Evolutionary conservation across 2,113 vertebrate genomes (phyloP).

Genomic region (Jacana jacana): DNA sequence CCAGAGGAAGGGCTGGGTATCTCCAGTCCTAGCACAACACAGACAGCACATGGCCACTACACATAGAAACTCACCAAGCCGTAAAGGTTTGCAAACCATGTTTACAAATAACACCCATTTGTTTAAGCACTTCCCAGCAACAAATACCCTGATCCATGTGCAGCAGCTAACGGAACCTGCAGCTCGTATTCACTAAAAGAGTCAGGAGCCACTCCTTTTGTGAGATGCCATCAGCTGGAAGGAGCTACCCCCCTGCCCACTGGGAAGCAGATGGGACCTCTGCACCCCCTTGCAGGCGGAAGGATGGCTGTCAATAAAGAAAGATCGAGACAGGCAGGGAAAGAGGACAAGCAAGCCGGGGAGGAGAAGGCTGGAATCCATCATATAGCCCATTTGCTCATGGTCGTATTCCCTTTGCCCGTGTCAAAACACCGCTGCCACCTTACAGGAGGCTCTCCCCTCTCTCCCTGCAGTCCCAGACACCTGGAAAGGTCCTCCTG

Average conservation of each 20-base stretch:
- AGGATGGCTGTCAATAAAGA: neutral
- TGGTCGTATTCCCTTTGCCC: neutral
- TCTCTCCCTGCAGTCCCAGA: neutral
- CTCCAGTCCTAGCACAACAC: neutral
- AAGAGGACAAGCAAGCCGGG: neutral
- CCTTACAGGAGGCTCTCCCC: neutral
- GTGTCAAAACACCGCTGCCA: neutral
- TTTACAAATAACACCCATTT: neutral
- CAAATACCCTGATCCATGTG: neutral
- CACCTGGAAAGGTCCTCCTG: neutral
- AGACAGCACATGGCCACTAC: fast-evolving
- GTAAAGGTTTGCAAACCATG: neutral
- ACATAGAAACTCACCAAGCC: fast-evolving
- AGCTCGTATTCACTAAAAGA: neutral
- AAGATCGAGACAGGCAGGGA: neutral
- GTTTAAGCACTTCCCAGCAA: neutral
- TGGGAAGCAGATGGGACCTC: neutral
- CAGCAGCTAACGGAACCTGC: neutral
- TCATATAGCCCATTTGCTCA: fast-evolving
- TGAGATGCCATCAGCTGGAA: neutral
- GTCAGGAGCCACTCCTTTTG: neutral
- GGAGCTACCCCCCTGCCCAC: neutral
- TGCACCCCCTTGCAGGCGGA: neutral
- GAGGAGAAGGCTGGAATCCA: neutral
- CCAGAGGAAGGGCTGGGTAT: neutral